A percentile compares a stretch with the other conserved stretches of the same genome.
Evolutionary conservation across 92 coral and sea anemone genomes (phyloP).

Genomic region (Zoanthus sansibaricus): DNA sequence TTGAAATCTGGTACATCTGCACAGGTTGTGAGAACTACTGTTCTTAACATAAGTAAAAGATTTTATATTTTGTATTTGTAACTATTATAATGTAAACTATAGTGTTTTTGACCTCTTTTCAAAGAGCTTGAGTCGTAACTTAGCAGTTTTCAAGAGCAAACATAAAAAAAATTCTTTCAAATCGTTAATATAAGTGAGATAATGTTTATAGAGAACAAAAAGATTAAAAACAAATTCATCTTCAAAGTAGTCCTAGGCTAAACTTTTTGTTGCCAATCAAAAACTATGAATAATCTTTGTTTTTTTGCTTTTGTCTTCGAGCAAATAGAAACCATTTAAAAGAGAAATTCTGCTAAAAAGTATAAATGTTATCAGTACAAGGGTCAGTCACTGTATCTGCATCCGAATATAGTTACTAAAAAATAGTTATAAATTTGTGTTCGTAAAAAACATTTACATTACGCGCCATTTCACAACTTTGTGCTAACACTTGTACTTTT

Average conservation of each 20-base stretch:
- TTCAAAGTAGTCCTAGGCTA: not conserved
- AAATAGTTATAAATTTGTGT: no score
- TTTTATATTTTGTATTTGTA: not conserved
- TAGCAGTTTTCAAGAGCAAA: not conserved
- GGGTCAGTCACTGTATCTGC: not conserved
- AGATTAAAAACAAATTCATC: not conserved
- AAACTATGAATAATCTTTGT: not conserved
- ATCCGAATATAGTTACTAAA: no score
- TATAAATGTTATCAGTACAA: not conserved
- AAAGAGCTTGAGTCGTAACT: not conserved
- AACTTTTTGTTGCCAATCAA: not conserved
- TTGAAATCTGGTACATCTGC: no score
- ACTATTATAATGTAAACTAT: not conserved
- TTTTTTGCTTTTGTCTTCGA: not conserved
- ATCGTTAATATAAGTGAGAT: not conserved
- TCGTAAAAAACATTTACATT: not conserved
- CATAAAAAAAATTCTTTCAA: not conserved
- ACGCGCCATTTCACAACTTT: not conserved
- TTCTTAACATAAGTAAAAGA: not conserved
- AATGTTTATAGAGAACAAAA: not conserved
- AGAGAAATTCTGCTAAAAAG: not conserved
- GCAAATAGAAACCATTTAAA: not conserved
- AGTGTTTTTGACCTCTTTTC: not conserved
- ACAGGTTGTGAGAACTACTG: slow-evolving; percentile 1
- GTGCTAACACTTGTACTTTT: not conserved